These are phyloP conservation scores for Anguilla japonica DNA, from an alignment of 2,113 vertebrate genomes.

Conservation along the genomic window DNA sequence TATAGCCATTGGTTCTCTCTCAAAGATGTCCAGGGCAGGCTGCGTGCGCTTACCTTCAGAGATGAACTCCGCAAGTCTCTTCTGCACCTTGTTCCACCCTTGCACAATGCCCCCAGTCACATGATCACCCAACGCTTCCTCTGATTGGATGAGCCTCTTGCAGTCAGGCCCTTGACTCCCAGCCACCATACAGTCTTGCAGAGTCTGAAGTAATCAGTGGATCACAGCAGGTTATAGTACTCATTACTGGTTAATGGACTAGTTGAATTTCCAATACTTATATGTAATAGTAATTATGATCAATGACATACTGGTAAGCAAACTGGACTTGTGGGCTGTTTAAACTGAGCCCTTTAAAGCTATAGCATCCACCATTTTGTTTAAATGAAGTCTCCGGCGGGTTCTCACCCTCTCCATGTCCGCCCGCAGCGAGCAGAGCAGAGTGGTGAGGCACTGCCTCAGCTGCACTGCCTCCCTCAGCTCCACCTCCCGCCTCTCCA, in stretches of 20 bases:
- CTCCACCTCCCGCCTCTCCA: conserved; percentile 70
- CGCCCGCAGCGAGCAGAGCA: conserved; percentile 60
- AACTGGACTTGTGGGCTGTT: neutral
- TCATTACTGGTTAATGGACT: neutral
- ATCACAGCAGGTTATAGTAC: neutral
- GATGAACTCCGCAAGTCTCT: conserved; percentile 47
- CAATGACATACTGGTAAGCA: neutral
- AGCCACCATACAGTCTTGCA: conserved; percentile 28
- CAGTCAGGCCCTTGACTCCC: conserved; percentile 27
- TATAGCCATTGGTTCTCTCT: neutral
- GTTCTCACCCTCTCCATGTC: conserved; percentile 61
- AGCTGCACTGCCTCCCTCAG: conserved; percentile 67
- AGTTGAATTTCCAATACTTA: neutral
- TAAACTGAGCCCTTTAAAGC: neutral
- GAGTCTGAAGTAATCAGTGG: conserved; percentile 41
- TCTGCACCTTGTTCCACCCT: conserved; percentile 67
- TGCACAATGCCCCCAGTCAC: conserved; percentile 65
- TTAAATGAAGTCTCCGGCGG: neutral
- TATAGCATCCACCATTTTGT: neutral
- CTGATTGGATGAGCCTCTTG: conserved; percentile 54
- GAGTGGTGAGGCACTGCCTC: conserved; percentile 60
- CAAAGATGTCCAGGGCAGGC: neutral
- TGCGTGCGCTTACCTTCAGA: conserved; percentile 44
- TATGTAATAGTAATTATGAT: neutral
- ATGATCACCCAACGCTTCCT: conserved; percentile 56